Conservation (phyloP, 1,140 invertebrate genomes). For the Macrobrachium nipponense region DNA sequence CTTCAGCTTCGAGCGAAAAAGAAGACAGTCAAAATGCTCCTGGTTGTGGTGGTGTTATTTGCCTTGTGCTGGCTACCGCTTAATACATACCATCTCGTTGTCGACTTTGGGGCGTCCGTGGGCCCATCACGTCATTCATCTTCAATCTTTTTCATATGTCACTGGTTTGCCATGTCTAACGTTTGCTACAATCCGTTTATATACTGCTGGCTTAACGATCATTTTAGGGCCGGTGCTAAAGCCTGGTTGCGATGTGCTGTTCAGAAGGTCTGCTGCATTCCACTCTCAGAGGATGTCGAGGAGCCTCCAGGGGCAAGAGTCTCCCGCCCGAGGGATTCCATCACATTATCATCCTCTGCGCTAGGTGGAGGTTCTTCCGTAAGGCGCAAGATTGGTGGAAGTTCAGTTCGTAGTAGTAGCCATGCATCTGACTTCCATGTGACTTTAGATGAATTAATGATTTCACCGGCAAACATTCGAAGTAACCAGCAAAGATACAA, state of each 20-base stretch:
- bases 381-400: conserved; percentile 13
- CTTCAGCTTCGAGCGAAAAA: conserved; percentile 66
- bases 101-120: conserved; percentile 67
- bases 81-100: conserved; percentile 70
- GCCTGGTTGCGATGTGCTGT: conserved; percentile 36
- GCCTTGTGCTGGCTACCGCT: conserved; percentile 72
- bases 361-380: conserved; percentile 14
- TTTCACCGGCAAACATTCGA: too few species aligned
- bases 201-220: conserved; percentile 71
- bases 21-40: conserved; percentile 73
- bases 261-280: conserved; percentile 14
- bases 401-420: background rate
- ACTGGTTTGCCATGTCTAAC: conserved; percentile 72
- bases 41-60: conserved; percentile 72
- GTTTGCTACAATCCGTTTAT: conserved; percentile 74
- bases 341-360: conserved; percentile 25
- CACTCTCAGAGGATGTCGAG: conserved; percentile 10
- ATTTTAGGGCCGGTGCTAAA: conserved; percentile 69
- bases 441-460: conserved; percentile 10
- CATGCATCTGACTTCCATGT: conserved; percentile 11
- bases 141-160: conserved; percentile 67
- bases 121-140: conserved; percentile 67
- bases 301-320: conserved; percentile 1
- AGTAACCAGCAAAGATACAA: too few species aligned
- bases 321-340: conserved; percentile 11